Evolutionary conservation across 2,888 invertebrate genomes (phyloP), one percentile per base, ranked within the genome.

Genomic region (Drosophila putrida): DNA sequence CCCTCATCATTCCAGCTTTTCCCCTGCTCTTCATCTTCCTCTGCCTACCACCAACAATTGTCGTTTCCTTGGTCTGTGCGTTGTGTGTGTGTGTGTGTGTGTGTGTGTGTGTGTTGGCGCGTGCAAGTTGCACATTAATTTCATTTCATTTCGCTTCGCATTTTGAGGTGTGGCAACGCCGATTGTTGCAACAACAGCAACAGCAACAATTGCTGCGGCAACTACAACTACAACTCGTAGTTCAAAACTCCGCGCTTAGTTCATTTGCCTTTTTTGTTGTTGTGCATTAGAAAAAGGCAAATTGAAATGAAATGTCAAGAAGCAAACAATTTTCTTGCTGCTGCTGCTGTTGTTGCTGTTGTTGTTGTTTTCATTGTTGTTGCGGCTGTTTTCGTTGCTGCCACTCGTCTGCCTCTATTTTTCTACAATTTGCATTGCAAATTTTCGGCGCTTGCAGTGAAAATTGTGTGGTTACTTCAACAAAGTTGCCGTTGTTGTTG

Each of bases 241-340:
- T 88, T 88, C 88, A 88, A 89, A 89, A 85, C 83, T 89, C 78
- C 78, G 89, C 83, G 80, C 81, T 88, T 89, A 84, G 89, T 86
- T 86, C 90, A 90, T 86, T 86, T 86, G 89, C 90, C 88, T 88
- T 71, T 88, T 69, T 80, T 78, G n/a, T n/a, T n/a, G n/a, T 78
- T 35, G 15, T 71, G 88, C 87, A 82, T 90, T 86, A 84, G 86
- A 88, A 88, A 78, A 84, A 84, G 70, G 85, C 85, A 89, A 83
- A 85, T 89, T 88, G 80, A 89, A 84, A 69, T 69, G 68, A 84
- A 85, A 83, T 80, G 80, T 74, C 74, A 88, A 88, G 88, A 90
- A 88, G 89, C 82, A 64, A 68, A 67, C 84, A 78, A 59, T 59
- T 75, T 76, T 65, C 61, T 33, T 47, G 4, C 20, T 59, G 57